Base-by-base conservation (phyloP, 2,888 invertebrate genomes). In the Phyllotreta striolata region DNA sequence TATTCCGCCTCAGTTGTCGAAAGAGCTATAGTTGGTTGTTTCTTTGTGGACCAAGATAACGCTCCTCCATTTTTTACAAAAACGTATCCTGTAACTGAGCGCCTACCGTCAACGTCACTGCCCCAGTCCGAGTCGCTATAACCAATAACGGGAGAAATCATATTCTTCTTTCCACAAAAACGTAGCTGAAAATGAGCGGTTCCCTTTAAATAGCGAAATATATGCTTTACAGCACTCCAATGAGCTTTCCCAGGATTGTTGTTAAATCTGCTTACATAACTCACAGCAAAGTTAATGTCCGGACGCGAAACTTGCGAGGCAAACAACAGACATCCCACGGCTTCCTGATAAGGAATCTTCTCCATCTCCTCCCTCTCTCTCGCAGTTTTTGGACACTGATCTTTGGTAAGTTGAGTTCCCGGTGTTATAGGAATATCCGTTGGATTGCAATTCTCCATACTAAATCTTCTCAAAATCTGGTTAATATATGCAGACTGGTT, bases 341-440 rank as follows among this genome's bases (percentile, higher is more conserved):
- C 61, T 52, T 67, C 60, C 55, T 65, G 62, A 59, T 56, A 58
- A 8, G 59, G 52, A 10, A n/a, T 38, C 3, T 14, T 61, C 7
- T 24, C 37, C 43, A 41, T 41, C 4, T 14, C 37, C 6, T 38
- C 10, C 12, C 54, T 43, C 44, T 52, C 52, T 13, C 39, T 38
- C 24, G 6, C 24, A 34, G 35, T 55, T 8, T 44, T 13, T 6
- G 54, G 52, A 37, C 2, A 35, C 38, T 41, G 47, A 13, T 52
- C 34, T 61, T 55, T 61, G 8, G 58, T 14, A n/a, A 59, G 52
- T 38, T 57, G 52, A n/a, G 54, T 14, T 14, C 52, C 44, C 3
- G n/a, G 41, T 9, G 41, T 7, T 13, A 38, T 37, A 10, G 55
- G 55, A 24, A 51, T 58, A 12, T 6, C 24, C 7, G 62, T 58